Evolutionary conservation across 1,140 invertebrate species (phyloP).

Genomic region (Chelonus insularis): DNA sequence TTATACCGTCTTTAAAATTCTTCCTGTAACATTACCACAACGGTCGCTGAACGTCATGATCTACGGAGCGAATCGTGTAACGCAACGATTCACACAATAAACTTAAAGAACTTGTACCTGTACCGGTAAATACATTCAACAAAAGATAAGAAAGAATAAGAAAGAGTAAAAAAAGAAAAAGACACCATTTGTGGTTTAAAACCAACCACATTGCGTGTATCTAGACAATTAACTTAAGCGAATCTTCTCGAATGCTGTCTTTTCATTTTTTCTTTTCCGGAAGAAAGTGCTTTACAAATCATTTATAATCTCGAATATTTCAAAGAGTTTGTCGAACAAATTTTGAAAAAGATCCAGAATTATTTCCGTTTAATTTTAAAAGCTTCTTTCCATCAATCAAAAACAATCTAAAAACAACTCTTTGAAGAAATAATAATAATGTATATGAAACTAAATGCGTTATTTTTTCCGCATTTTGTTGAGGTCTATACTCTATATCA

Average conservation of each 20-base stretch:
- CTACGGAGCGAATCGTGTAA: conserved; percentile 14
- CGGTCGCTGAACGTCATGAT: too few species aligned
- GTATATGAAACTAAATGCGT: too few species aligned
- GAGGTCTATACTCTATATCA: too few species aligned
- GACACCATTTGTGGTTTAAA: not conserved
- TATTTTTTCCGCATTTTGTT: too few species aligned
- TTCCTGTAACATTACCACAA: not conserved
- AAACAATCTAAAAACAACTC: too few species aligned
- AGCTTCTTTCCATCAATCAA: too few species aligned
- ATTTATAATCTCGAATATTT: conserved; percentile 4
- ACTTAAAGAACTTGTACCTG: not conserved
- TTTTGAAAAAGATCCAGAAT: too few species aligned
- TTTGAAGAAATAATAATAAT: too few species aligned
- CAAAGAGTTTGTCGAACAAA: too few species aligned
- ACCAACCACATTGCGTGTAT: not conserved
- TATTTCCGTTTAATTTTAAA: too few species aligned
- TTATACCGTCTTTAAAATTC: too few species aligned
- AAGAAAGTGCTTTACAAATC: conserved; percentile 9
- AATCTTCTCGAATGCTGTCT: not conserved
- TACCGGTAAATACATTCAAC: not conserved
- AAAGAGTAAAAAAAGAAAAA: not conserved
- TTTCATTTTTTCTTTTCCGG: conserved; percentile 17
- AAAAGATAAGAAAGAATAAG: not conserved
- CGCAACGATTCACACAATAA: conserved; percentile 18
- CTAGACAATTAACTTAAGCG: not conserved